Conservation (phyloP, 2,797 vertebrate genomes). For the Luscinia megarhynchos region DNA sequence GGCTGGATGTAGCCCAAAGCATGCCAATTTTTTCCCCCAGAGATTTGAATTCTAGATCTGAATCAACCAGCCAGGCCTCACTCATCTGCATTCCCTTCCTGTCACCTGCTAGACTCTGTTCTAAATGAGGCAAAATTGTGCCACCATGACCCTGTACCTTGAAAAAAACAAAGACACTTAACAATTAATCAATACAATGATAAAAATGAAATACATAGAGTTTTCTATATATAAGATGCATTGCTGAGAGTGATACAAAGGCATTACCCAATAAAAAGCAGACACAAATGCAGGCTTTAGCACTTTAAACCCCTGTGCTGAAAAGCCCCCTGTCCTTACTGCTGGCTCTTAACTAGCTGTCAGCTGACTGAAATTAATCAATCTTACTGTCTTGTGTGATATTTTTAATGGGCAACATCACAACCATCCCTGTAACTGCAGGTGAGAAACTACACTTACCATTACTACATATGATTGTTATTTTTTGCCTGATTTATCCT, state of each 20-base stretch:
- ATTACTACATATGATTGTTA: not conserved
- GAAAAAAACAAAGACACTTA: not conserved
- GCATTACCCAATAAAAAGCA: not conserved
- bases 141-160: not conserved
- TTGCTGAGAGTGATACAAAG: not conserved
- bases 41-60: not conserved
- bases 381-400: not conserved
- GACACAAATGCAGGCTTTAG: not conserved
- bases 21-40: not conserved
- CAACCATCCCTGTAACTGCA: not conserved
- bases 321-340: not conserved
- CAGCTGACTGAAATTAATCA: not conserved
- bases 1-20: not conserved
- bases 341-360: not conserved
- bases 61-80: rapidly evolving
- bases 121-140: not conserved
- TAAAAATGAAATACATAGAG: not conserved
- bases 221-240: not conserved
- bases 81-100: not conserved
- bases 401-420: not conserved
- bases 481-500: constrained; percentile 5
- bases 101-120: not conserved
- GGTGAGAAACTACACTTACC: not conserved
- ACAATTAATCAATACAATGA: not conserved
- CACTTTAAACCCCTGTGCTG: not conserved